phyloP scores from a whole-genome alignment of 2,113 vertebrate species.

The Rhinichthys klamathensis region DNA sequence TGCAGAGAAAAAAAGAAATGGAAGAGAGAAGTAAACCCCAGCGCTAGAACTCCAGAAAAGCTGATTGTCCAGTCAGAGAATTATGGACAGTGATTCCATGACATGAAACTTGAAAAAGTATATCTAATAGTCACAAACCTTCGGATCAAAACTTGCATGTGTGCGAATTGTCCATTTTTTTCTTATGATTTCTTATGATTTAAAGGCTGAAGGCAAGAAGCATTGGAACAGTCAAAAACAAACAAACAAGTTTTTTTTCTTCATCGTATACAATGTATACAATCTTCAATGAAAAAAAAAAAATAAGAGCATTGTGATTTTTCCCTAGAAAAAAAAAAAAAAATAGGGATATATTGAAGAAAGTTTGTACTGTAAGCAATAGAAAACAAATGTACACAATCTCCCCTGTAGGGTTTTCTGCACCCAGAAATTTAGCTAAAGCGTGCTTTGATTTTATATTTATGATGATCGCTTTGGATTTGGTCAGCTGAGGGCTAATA shows the following conservation, averaged over 20 bases:
- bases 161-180: slow-evolving; percentile 54
- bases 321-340: slow-evolving; percentile 29
- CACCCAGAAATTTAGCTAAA: slow-evolving; percentile 56
- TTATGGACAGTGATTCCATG: slow-evolving; percentile 55
- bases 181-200: slow-evolving; percentile 42
- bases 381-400: slow-evolving; percentile 57
- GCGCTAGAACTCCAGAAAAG: slow-evolving; percentile 55
- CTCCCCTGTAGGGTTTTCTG: slow-evolving; percentile 52
- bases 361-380: slow-evolving; percentile 44
- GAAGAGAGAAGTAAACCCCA: slow-evolving; percentile 50
- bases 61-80: slow-evolving; percentile 61
- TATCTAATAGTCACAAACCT: slow-evolving; percentile 54
- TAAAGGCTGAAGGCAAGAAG: slow-evolving; percentile 55
- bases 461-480: slow-evolving; percentile 51
- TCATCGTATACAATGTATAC: slow-evolving; percentile 59
- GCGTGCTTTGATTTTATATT: slow-evolving; percentile 48
- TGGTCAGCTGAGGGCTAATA: slow-evolving; percentile 60
- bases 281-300: slow-evolving; percentile 50
- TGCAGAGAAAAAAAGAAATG: slow-evolving; percentile 32
- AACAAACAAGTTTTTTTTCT: slow-evolving; percentile 41
- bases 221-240: slow-evolving; percentile 59
- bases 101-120: slow-evolving; percentile 41
- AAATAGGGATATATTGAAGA: slow-evolving; percentile 48
- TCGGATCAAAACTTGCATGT: slow-evolving; percentile 55
- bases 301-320: slow-evolving; percentile 50